phyloP scores from a whole-genome alignment of 2,888 invertebrate genomes.

The Oscheius myriophilus region DNA sequence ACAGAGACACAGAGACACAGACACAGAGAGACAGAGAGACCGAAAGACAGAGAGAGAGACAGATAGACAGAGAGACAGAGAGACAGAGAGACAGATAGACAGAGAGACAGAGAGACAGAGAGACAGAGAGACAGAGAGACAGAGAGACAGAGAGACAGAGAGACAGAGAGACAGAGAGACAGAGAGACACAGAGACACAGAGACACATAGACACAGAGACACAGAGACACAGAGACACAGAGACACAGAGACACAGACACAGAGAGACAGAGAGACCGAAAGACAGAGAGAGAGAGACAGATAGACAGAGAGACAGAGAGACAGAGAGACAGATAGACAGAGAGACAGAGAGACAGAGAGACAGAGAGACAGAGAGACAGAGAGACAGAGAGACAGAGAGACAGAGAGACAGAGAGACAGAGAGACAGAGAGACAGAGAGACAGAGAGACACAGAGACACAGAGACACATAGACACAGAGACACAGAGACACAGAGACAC shows the following conservation, averaged over 20 bases:
- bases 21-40: too few relatives aligned
- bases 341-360: not conserved
- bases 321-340: not conserved
- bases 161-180: too few relatives aligned
- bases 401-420: not conserved
- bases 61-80: not conserved
- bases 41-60: slow-evolving; percentile 1
- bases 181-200: not conserved
- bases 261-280: not conserved
- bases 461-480: not conserved
- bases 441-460: not conserved
- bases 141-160: not conserved
- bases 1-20: too few relatives aligned
- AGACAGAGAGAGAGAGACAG: not conserved
- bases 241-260: too few relatives aligned
- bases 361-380: not conserved
- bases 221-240: too few relatives aligned
- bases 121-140: too few relatives aligned
- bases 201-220: not conserved
- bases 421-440: too few relatives aligned
- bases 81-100: too few relatives aligned
- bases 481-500: not conserved
- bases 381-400: too few relatives aligned
- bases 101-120: not conserved
- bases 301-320: not conserved